phyloP scores from a whole-genome alignment of 2,797 vertebrate genomes.

The Cirrhinus mrigala region DNA sequence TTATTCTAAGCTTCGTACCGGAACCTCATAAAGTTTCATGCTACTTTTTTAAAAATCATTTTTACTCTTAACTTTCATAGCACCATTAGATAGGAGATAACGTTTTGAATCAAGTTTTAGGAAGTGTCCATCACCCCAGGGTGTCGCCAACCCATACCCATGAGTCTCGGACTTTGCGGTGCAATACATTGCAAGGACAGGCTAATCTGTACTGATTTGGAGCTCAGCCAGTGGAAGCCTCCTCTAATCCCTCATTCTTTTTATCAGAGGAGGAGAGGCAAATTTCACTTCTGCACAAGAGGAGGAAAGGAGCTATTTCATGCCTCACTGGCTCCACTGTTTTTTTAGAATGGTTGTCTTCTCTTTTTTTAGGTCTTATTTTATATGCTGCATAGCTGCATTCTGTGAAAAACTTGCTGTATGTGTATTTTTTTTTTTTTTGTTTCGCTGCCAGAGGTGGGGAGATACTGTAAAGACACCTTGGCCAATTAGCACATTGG shows the following conservation, averaged over 20 bases:
- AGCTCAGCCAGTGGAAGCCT: constrained; percentile 77
- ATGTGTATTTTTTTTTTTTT: constrained; percentile 52
- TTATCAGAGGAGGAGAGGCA: constrained; percentile 72
- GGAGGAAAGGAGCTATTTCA: constrained; percentile 79
- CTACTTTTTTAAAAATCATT: background rate
- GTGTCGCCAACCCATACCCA: constrained; percentile 65
- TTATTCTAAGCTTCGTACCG: background rate
- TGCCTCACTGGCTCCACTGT: constrained; percentile 75
- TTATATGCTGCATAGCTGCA: constrained; percentile 65
- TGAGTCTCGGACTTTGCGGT: constrained; percentile 68
- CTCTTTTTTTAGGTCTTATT: constrained; percentile 39
- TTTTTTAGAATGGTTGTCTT: constrained; percentile 74
- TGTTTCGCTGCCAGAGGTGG: constrained; percentile 57
- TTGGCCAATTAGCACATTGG: constrained; percentile 69
- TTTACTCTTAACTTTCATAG: background rate
- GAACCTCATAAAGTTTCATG: background rate
- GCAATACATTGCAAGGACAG: constrained; percentile 77
- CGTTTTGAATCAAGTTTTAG: constrained; percentile 64
- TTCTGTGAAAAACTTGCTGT: constrained; percentile 67
- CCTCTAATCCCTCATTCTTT: constrained; percentile 79
- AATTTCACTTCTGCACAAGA: constrained; percentile 73
- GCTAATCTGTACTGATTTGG: constrained; percentile 83
- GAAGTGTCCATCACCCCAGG: constrained; percentile 64
- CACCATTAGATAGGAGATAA: background rate
- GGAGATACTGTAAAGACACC: constrained; percentile 60